A percentile compares a stretch with the other conserved stretches of the same genome.
phyloP scores from a whole-genome alignment of 2,113 vertebrate species.

The Cepphus grylle region DNA sequence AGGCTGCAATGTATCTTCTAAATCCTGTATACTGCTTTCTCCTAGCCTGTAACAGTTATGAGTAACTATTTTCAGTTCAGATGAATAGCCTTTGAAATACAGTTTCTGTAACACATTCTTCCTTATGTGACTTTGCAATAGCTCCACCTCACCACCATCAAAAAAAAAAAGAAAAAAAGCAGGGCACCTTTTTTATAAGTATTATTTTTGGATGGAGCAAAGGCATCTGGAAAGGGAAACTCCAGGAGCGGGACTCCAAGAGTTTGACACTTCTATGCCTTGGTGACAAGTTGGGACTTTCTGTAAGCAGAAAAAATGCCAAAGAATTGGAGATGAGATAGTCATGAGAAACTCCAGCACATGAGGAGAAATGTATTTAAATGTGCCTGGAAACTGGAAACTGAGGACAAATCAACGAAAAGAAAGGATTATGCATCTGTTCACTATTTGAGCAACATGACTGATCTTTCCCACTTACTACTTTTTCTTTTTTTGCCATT shows the following conservation, averaged over 20 bases:
- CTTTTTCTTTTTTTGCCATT: not conserved
- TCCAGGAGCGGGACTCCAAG: not conserved
- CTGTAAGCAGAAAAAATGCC: not conserved
- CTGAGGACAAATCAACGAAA: not conserved
- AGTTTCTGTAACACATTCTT: not conserved
- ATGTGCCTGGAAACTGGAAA: not conserved
- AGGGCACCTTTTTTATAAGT: not conserved
- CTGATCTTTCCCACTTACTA: not conserved
- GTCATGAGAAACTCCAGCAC: not conserved
- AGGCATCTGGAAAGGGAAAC: not conserved
- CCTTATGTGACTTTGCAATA: not conserved
- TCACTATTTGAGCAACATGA: not conserved
- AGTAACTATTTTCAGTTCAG: not conserved
- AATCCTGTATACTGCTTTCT: not conserved
- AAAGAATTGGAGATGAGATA: not conserved
- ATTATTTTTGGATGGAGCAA: not conserved
- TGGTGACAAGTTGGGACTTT: not conserved
- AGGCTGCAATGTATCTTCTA: not conserved
- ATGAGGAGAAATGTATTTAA: not conserved
- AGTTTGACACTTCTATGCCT: not conserved
- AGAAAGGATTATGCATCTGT: not conserved
- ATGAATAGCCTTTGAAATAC: not conserved
- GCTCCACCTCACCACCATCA: no score
- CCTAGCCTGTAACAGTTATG: accelerated
- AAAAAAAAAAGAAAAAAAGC: not conserved